These are phyloP conservation scores for Micronisus gabar DNA, from an alignment of 2,113 vertebrate genomes.

Conservation along the genomic window DNA sequence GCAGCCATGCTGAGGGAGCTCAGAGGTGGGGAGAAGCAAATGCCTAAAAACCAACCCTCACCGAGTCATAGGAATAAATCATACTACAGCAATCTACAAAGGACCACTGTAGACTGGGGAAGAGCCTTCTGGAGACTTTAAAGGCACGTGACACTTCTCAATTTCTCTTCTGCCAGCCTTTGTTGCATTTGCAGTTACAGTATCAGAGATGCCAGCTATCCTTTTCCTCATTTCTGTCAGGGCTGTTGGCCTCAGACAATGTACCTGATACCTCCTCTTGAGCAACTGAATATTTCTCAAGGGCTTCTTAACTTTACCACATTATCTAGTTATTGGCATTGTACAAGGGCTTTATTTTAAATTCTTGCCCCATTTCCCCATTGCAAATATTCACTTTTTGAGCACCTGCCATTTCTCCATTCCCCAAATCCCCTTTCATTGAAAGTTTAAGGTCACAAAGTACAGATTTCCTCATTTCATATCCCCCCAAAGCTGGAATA, in stretches of 20 bases:
- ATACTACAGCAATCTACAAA: neutral
- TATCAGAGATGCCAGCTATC: neutral
- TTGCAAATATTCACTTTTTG: neutral
- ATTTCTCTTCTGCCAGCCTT: neutral
- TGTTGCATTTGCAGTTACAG: conserved; percentile 21
- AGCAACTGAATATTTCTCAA: neutral
- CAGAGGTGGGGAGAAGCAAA: neutral
- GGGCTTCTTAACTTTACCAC: neutral
- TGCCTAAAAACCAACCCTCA: neutral
- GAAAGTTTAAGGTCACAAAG: conserved; percentile 5
- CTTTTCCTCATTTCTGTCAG: neutral
- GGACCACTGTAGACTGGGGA: neutral
- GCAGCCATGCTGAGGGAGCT: neutral
- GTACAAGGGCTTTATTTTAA: neutral
- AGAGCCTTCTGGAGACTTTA: neutral
- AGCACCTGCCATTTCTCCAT: neutral
- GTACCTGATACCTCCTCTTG: neutral
- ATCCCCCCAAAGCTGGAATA: neutral
- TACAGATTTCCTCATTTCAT: conserved; percentile 5
- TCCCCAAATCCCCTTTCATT: neutral
- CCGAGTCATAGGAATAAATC: neutral
- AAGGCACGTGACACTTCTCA: neutral
- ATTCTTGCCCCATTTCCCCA: neutral
- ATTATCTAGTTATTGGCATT: neutral
- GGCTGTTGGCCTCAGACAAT: neutral